phyloP scores from a whole-genome alignment of 1,140 invertebrate genomes.

The Dysdera silvatica region DNA sequence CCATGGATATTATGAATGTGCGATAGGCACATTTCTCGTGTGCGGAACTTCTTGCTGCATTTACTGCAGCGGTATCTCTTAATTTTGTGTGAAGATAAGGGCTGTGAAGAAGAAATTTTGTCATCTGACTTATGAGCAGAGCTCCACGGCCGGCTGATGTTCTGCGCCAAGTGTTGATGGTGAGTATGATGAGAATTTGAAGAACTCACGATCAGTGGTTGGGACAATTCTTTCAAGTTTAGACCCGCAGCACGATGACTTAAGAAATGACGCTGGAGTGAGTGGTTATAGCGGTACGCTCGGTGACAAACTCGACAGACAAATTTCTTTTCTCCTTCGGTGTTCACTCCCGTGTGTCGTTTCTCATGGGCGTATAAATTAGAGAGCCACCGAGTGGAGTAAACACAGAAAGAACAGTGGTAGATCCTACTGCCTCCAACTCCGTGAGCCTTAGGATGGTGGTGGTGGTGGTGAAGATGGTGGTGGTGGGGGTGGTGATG shows the following conservation, averaged over 20 bases:
- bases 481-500: too few relatives aligned
- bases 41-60: conserved; percentile 46
- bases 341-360: conserved; percentile 54
- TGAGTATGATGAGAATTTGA: conserved; percentile 26
- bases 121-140: conserved; percentile 7
- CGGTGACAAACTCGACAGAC: conserved; percentile 40
- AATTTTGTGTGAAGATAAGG: conserved; percentile 4
- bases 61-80: conserved; percentile 46
- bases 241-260: conserved; percentile 32
- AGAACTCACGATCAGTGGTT: conserved; percentile 28
- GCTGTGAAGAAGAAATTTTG: not conserved
- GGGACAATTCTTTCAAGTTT: conserved; percentile 15
- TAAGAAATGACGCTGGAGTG: conserved; percentile 40
- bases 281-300: conserved; percentile 39
- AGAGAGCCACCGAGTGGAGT: conserved; percentile 76
- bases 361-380: conserved; percentile 85
- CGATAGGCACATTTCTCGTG: conserved; percentile 40
- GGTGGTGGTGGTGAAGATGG: not conserved
- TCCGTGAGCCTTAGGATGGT: conserved; percentile 21
- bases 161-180: conserved; percentile 12
- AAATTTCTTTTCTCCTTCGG: conserved; percentile 35
- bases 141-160: conserved; percentile 24
- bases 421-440: conserved; percentile 57
- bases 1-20: conserved; percentile 45
- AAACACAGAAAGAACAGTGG: conserved; percentile 78